phyloP scores from a whole-genome alignment of 2,888 invertebrate genomes.

The Branchipolynoe longqiensis region DNA sequence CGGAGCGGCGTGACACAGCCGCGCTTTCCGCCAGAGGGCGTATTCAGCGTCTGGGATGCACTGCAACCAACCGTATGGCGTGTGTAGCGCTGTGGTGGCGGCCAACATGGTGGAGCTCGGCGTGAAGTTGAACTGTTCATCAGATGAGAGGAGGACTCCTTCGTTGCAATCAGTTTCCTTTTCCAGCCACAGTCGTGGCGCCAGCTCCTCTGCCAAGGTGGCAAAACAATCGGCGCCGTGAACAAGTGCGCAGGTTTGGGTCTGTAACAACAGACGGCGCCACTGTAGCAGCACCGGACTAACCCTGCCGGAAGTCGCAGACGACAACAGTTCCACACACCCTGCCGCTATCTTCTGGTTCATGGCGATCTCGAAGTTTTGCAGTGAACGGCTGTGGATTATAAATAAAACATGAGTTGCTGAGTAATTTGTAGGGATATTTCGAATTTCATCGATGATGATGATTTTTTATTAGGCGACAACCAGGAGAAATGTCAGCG shows the following conservation, averaged over 20 bases:
- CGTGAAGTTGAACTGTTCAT: conserved; percentile 8
- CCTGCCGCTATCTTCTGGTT: too few species aligned
- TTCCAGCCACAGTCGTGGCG: conserved; percentile 14
- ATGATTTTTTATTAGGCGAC: too few species aligned
- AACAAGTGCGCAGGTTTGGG: not conserved
- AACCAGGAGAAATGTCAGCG: too few species aligned
- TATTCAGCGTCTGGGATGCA: conserved; percentile 40
- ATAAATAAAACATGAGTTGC: too few species aligned
- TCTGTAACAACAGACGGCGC: conserved; percentile 8
- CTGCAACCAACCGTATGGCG: not conserved
- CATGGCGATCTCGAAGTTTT: too few species aligned
- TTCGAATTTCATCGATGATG: too few species aligned
- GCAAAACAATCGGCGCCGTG: not conserved
- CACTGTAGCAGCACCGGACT: not conserved
- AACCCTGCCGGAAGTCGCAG: too few species aligned
- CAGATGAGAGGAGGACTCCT: not conserved
- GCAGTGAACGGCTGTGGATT: too few species aligned
- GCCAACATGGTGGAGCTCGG: not conserved
- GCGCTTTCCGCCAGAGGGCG: not conserved
- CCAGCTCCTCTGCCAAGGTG: not conserved
- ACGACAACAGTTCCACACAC: too few species aligned
- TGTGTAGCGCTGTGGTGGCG: not conserved
- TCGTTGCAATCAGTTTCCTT: not conserved
- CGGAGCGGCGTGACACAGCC: conserved; percentile 12
- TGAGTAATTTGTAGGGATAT: too few species aligned